Percentiles rank a stretch among this genome's conserved stretches.
These are phyloP conservation scores for Adela reaumurella DNA, from an alignment of 2,888 invertebrate species.

Conservation along the genomic window DNA sequence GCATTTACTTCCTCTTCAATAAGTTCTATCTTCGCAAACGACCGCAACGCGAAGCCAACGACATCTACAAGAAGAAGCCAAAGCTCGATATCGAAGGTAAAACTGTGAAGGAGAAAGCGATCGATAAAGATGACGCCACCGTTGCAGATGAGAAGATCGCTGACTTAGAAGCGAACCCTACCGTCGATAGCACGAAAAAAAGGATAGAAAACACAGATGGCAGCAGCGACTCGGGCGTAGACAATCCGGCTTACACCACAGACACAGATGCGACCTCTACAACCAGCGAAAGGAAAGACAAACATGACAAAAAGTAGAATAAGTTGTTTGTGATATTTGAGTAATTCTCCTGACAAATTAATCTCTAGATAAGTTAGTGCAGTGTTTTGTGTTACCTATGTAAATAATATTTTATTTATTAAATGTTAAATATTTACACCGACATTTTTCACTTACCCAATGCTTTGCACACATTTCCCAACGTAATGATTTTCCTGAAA, in stretches of 20 bases:
- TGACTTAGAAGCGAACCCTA: background rate
- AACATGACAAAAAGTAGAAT: background rate
- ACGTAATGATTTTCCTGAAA: too few species aligned
- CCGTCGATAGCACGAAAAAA: conserved; percentile 8
- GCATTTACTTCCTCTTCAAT: conserved; percentile 68
- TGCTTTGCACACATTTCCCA: too few species aligned
- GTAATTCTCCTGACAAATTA: background rate
- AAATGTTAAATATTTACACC: too few species aligned
- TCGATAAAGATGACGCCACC: conserved; percentile 24
- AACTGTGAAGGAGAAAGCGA: conserved; percentile 21
- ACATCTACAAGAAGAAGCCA: conserved; percentile 56
- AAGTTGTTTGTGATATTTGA: background rate
- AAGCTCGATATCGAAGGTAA: conserved; percentile 32
- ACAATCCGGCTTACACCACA: conserved; percentile 35
- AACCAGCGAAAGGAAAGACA: background rate
- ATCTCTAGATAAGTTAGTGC: background rate
- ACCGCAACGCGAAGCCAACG: conserved; percentile 48
- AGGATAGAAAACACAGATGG: conserved; percentile 35
- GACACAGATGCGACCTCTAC: too few species aligned
- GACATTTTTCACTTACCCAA: too few species aligned
- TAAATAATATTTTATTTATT: too few species aligned
- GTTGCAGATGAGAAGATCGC: conserved; percentile 17
- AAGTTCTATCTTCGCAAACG: conserved; percentile 59
- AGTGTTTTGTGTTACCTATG: too few species aligned
- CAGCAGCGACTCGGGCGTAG: conserved; percentile 45